Percentiles rank a stretch among this genome's conserved stretches.
Conservation (phyloP, 2,888 invertebrate species). For the Linhomoeus sp. region DNA sequence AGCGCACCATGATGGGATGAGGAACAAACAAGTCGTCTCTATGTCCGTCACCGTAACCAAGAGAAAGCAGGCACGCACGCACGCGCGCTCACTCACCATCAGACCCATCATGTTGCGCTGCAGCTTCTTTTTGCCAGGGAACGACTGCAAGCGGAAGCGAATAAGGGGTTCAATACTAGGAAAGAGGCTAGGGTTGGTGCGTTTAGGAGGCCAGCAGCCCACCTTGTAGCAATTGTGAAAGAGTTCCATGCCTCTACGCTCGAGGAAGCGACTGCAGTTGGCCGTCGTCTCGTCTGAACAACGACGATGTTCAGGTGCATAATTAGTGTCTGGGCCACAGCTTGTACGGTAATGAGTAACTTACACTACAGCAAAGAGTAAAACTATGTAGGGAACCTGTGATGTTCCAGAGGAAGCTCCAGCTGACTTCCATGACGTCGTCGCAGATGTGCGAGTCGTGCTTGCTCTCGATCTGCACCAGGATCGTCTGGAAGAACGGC, state of each 20-base stretch:
- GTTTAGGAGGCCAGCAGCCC: too few species aligned
- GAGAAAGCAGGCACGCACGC: not conserved
- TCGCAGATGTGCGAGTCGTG: constrained; percentile 58
- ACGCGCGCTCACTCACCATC: constrained; percentile 21
- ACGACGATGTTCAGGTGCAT: not conserved
- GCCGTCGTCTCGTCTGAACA: constrained; percentile 78
- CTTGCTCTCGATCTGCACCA: constrained; percentile 61
- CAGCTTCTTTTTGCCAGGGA: constrained; percentile 66
- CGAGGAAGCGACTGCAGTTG: constrained; percentile 75
- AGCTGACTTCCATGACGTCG: constrained; percentile 86
- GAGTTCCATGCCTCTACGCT: constrained; percentile 65
- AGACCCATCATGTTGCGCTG: constrained; percentile 85
- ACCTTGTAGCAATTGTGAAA: constrained; percentile 72
- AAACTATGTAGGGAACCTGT: too few species aligned
- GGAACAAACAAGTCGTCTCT: too few species aligned
- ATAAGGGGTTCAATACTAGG: too few species aligned
- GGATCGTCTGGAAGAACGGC: constrained; percentile 49
- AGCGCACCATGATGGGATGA: too few species aligned
- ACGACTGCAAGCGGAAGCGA: constrained; percentile 48
- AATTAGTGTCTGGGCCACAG: not conserved
- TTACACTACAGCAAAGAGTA: too few species aligned
- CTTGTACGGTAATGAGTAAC: too few species aligned
- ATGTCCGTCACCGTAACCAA: too few species aligned
- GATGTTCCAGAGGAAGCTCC: constrained; percentile 97
- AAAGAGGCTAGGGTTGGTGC: too few species aligned